Conservation (phyloP, 2,113 vertebrate genomes). For the Caranx ignobilis region DNA sequence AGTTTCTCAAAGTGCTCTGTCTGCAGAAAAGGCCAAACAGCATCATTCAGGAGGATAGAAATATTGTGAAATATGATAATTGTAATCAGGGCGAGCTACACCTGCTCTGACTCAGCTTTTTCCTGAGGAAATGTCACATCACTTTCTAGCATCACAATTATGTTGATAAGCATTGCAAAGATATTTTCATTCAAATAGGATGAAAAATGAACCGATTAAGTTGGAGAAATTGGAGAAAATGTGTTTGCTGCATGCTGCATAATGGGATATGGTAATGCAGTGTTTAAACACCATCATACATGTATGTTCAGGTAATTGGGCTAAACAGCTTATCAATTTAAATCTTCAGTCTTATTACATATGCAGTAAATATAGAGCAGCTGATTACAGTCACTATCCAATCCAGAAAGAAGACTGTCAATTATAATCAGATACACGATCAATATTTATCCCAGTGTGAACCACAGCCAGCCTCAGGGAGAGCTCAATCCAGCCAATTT, state of each 20-base stretch:
- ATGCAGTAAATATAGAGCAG: neutral
- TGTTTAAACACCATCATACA: neutral
- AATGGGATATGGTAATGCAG: neutral
- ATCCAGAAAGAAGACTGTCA: conserved; percentile 18
- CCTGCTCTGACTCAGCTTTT: neutral
- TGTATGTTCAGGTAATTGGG: neutral
- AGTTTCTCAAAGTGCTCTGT: neutral
- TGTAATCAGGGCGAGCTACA: neutral
- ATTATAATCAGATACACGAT: conserved; percentile 21
- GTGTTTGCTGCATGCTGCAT: neutral
- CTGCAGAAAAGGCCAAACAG: neutral
- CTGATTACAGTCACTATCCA: conserved; percentile 6
- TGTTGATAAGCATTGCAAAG: neutral
- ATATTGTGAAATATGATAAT: neutral
- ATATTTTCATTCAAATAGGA: neutral
- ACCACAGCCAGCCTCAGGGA: neutral
- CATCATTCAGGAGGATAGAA: neutral
- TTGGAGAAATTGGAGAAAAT: neutral
- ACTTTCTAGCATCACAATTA: neutral
- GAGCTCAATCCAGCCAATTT: conserved; percentile 22
- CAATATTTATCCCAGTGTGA: conserved; percentile 37
- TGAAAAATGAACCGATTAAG: neutral
- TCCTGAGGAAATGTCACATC: neutral
- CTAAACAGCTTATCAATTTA: neutral
- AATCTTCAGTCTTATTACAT: conserved; percentile 15